Evolutionary conservation across 2,113 vertebrate genomes (phyloP).

Genomic region (Cnemophilus loriae): DNA sequence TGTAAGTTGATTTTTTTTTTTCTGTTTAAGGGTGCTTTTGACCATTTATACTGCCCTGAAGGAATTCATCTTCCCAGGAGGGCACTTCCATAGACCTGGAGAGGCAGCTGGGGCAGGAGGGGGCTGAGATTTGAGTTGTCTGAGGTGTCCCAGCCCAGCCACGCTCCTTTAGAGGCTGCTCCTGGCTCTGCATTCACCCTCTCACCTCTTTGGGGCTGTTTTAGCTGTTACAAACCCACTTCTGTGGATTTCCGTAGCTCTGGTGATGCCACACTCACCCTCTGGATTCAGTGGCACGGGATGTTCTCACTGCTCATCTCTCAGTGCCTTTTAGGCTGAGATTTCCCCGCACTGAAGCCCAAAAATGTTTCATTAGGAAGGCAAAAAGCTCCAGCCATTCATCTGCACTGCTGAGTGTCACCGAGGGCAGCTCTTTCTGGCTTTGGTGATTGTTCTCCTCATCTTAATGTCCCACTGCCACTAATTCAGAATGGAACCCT

Average conservation of each 20-base stretch:
- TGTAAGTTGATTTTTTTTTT: neutral
- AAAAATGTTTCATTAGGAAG: neutral
- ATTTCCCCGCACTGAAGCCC: neutral
- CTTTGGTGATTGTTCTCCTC: neutral
- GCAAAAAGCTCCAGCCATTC: neutral
- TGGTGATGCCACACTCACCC: neutral
- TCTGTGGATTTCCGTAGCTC: neutral
- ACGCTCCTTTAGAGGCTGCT: neutral
- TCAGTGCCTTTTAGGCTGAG: neutral
- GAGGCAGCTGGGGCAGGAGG: neutral
- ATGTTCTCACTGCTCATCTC: neutral
- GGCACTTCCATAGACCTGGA: neutral
- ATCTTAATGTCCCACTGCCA: neutral
- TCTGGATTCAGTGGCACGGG: neutral
- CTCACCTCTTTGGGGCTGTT: neutral
- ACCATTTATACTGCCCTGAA: neutral
- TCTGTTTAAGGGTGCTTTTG: neutral
- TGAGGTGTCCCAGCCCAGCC: neutral
- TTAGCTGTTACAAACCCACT: neutral
- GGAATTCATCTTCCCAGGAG: neutral
- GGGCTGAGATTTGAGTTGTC: neutral
- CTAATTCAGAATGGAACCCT: neutral
- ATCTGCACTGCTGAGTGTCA: neutral
- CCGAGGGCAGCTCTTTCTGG: neutral
- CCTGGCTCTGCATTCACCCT: neutral